phyloP scores from a whole-genome alignment of 2,113 vertebrate species.

The Oxyura jamaicensis region DNA sequence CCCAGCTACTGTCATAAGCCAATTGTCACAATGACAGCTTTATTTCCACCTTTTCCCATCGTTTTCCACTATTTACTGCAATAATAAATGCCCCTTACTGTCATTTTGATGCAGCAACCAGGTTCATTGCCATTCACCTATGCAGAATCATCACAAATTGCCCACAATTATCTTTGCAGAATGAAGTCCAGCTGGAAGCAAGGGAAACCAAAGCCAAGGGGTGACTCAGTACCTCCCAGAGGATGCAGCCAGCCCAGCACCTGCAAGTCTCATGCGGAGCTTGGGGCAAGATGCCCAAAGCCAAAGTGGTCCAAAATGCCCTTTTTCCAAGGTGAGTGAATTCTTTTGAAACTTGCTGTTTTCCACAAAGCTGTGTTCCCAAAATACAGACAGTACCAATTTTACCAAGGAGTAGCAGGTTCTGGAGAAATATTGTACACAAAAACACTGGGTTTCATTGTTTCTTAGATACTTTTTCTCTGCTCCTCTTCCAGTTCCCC shows the following conservation, averaged over 20 bases:
- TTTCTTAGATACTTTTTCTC: not conserved
- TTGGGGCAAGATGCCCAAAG: not conserved
- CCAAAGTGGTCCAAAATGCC: not conserved
- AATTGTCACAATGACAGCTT: not conserved
- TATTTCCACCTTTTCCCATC: not conserved
- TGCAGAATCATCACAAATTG: not conserved
- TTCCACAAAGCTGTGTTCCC: not conserved
- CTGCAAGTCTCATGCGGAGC: not conserved
- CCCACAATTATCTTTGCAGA: not conserved
- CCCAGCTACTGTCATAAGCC: not conserved
- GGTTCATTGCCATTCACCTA: not conserved
- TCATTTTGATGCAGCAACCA: not conserved
- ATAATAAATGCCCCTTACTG: not conserved
- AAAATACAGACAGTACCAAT: not conserved
- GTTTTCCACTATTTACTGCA: not conserved
- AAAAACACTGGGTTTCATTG: not conserved
- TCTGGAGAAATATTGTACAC: not conserved
- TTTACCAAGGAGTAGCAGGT: not conserved
- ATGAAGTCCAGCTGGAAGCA: not conserved
- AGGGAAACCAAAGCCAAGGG: not conserved
- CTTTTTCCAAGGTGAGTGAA: not conserved
- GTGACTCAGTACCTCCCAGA: not conserved
- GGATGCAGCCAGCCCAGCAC: not conserved
- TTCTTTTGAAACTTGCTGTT: not conserved
- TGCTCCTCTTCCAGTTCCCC: not conserved